Evolutionary conservation across 1,140 invertebrate genomes (phyloP), one percentile per base, ranked within the genome.

Genomic region (Atta cephalotes): DNA sequence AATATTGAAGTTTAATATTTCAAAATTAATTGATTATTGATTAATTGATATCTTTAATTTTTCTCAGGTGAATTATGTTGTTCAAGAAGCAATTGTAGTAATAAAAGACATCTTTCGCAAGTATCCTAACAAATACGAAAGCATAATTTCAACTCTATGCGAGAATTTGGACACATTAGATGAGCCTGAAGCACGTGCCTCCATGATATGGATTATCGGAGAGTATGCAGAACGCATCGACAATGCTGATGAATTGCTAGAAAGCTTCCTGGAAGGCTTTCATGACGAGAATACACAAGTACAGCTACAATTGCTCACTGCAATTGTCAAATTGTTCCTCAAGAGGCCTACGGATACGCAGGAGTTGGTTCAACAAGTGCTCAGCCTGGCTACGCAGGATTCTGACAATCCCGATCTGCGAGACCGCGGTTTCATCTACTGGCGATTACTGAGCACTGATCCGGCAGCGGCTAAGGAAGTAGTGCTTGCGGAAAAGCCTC

Each of bases 151-250:
- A 70, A 99, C 99, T 0, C 95, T 99, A 0, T 99, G 99, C 95
- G 99, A 99, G 95, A 99, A 99, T 96, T 95, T 99, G 78, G 99
- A 99, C 93, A 99, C 99, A 0, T 94, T 99, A 68, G 99, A 99
- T 95, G 99, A 99, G 93, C 99, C 99, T 0, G 99, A 99, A 95
- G 99, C 99, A 0, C 97, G 99, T 92, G 99, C 99, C 14, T 99
- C 99, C 0, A 99, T 99, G 99, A 99, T 99, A 88, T 99, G 99
- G 99, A 99, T 99, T 88, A 99, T 99, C 95, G 99, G 99, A 89
- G 98, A 99, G 94, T 99, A 99, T 95, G 99, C 99, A 0, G 99
- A 99, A 93, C 97, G 99, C 89, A 99, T 99, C 92, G 99, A 99
- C 95, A 99, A 99, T 95, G 99, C 99, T 14, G 99, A 99, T 93